Evolutionary conservation across 2,113 vertebrate species (phyloP).

Genomic region (Argyrosomus japonicus): DNA sequence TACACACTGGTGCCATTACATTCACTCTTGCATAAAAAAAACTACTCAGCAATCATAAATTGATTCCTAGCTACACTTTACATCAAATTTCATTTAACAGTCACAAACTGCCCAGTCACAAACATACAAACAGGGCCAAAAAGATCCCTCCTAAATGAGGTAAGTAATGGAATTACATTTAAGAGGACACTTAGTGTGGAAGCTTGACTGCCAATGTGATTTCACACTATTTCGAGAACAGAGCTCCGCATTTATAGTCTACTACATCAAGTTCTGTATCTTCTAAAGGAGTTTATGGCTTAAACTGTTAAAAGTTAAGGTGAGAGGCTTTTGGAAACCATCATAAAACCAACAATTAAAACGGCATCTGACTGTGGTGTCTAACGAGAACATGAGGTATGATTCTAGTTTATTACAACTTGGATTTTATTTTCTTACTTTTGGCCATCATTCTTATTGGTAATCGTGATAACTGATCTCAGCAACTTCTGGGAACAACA

Average conservation of each 20-base stretch:
- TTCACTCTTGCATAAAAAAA: no score
- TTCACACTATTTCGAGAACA: not conserved
- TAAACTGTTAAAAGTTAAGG: not conserved
- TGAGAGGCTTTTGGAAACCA: not conserved
- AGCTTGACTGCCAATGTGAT: not conserved
- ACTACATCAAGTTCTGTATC: not conserved
- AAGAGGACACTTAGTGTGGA: not conserved
- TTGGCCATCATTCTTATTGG: not conserved
- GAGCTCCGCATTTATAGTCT: not conserved
- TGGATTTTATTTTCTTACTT: not conserved
- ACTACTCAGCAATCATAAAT: not conserved
- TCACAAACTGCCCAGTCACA: no score
- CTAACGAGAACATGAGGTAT: constrained; percentile 9
- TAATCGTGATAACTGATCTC: not conserved
- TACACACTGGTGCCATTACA: no score
- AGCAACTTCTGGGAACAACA: not conserved
- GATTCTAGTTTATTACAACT: constrained; percentile 1
- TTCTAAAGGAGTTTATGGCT: not conserved
- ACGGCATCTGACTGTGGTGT: constrained; percentile 2
- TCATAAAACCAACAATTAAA: constrained; percentile 26
- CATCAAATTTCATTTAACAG: not conserved
- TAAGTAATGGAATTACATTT: not conserved
- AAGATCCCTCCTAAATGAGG: not conserved
- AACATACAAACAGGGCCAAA: not conserved
- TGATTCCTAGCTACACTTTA: not conserved